These are phyloP conservation scores for Philereme vetulata DNA, from an alignment of 2,888 invertebrate species.

Conservation along the genomic window DNA sequence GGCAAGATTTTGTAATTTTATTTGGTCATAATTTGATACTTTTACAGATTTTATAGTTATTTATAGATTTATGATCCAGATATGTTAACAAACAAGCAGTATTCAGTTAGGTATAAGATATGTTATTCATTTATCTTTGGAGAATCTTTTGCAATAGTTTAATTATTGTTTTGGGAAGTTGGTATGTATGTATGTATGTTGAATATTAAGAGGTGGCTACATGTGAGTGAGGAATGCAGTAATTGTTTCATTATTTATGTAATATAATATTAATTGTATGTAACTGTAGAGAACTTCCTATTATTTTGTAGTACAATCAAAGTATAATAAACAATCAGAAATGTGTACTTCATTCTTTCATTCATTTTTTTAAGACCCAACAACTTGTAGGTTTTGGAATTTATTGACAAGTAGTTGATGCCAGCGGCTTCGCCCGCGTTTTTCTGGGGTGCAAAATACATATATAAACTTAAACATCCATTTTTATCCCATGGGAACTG, in stretches of 20 bases:
- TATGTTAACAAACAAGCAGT: slow-evolving; percentile 71
- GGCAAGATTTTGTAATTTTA: slow-evolving; percentile 44
- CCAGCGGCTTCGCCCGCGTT: too few relatives aligned
- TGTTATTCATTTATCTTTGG: slow-evolving; percentile 48
- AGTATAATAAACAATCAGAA: slow-evolving; percentile 79
- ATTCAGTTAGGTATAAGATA: slow-evolving; percentile 65
- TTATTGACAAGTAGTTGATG: too few relatives aligned
- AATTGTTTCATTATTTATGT: slow-evolving; percentile 80
- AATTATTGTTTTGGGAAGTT: slow-evolving; percentile 40
- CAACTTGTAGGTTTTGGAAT: too few relatives aligned
- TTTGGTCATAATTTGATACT: slow-evolving; percentile 46
- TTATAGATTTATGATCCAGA: slow-evolving; percentile 53
- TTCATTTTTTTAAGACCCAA: slow-evolving; percentile 3
- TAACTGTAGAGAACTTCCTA: slow-evolving; percentile 83
- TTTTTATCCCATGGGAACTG: too few relatives aligned
- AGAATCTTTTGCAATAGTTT: slow-evolving; percentile 36
- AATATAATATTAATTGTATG: slow-evolving; percentile 66
- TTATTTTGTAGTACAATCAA: slow-evolving; percentile 84
- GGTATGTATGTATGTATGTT: slow-evolving; percentile 52
- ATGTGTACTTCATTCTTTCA: slow-evolving; percentile 54
- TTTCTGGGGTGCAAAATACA: too few relatives aligned
- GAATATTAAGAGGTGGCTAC: slow-evolving; percentile 58
- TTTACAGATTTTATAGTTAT: slow-evolving; percentile 56
- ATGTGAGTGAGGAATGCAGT: slow-evolving; percentile 65
- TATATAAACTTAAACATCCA: too few relatives aligned